These are phyloP conservation scores for Mus minutoides DNA, from an alignment of 2,797 vertebrate species.

Conservation along the genomic window DNA sequence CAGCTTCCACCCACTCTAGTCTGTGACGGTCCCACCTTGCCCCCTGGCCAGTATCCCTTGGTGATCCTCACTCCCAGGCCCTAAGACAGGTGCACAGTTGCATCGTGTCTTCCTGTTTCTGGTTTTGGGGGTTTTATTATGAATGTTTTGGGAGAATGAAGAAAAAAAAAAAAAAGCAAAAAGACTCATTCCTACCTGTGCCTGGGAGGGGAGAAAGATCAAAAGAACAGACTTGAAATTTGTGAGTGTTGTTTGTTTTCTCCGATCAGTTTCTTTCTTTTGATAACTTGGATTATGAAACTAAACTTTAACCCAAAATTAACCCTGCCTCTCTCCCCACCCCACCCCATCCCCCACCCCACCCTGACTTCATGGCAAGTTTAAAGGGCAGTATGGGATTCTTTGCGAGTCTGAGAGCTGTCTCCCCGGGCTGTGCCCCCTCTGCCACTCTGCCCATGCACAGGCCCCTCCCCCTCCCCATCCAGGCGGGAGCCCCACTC, in stretches of 20 bases:
- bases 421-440: constrained; percentile 69
- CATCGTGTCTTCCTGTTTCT: constrained; percentile 61
- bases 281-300: constrained; percentile 87
- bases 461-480: background rate
- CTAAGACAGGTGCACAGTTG: background rate
- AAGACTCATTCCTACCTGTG: constrained; percentile 86
- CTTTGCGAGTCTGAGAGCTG: constrained; percentile 82
- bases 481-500: constrained; percentile 63
- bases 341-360: constrained; percentile 68
- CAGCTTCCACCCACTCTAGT: background rate
- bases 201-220: constrained; percentile 72
- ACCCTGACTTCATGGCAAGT: constrained; percentile 87
- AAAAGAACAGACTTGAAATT: constrained; percentile 81
- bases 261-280: constrained; percentile 78
- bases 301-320: constrained; percentile 88
- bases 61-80: constrained; percentile 47
- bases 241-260: constrained; percentile 83
- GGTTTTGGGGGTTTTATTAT: constrained; percentile 77
- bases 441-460: constrained; percentile 7
- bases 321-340: constrained; percentile 85
- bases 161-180: constrained; percentile 65
- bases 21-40: background rate
- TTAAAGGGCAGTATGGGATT: constrained; percentile 91
- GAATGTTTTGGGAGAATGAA: constrained; percentile 81
- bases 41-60: constrained; percentile 72